A percentile compares a stretch with the other conserved stretches of the same genome.
phyloP scores from a whole-genome alignment of 1,140 invertebrate genomes.

The Caenorhabditis remanei region DNA sequence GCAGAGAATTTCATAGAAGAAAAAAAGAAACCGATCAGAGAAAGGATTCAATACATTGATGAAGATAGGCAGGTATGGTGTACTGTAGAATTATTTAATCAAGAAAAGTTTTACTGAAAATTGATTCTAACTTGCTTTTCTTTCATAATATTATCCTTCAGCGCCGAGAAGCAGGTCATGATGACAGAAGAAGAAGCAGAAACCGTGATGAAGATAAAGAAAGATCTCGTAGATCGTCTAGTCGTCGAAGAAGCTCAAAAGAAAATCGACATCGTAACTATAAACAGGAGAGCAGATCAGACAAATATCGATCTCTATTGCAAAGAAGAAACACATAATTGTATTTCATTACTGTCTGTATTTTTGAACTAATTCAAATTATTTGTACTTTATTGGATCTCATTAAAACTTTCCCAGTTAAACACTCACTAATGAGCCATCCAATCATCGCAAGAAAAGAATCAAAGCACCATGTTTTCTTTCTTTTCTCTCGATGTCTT shows the following conservation, averaged over 20 bases:
- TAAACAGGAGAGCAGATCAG: background rate
- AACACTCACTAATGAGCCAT: background rate
- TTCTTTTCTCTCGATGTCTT: background rate
- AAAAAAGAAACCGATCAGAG: background rate
- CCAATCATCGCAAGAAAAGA: background rate
- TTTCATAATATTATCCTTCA: too few species aligned
- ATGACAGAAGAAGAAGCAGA: too few species aligned
- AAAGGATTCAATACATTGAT: background rate
- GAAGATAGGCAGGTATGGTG: background rate
- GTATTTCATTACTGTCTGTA: background rate
- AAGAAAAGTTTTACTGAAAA: background rate
- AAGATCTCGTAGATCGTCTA: background rate
- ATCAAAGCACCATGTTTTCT: background rate
- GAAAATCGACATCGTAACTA: background rate
- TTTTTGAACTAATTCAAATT: background rate
- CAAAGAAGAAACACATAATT: conserved; percentile 16
- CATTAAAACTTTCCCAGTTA: background rate
- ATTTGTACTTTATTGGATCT: conserved; percentile 7
- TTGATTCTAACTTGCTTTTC: too few species aligned
- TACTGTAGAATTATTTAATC: background rate
- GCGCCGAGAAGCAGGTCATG: too few species aligned
- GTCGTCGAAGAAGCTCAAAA: background rate
- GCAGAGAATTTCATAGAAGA: background rate
- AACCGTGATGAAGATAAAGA: background rate
- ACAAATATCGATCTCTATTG: background rate